phyloP scores from a whole-genome alignment of 2,113 vertebrate genomes.

The Pomatostomus ruficeps region DNA sequence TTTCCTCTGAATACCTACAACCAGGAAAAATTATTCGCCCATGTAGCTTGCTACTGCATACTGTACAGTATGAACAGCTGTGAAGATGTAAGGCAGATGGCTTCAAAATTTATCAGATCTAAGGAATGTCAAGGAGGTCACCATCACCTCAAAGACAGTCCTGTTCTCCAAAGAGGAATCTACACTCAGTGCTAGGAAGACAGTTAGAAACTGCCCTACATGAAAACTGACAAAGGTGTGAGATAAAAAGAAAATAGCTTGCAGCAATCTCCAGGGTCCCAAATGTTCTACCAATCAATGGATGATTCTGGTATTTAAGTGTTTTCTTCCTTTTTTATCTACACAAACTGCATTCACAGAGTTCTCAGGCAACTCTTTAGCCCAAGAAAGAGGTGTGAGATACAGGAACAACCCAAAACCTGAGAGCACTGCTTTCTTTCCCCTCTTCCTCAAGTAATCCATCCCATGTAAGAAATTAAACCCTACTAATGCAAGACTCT shows the following conservation, averaged over 20 bases:
- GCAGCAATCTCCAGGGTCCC: not conserved
- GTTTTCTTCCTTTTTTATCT: not conserved
- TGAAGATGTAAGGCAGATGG: not conserved
- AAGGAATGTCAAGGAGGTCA: not conserved
- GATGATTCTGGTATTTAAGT: not conserved
- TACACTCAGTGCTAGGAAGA: not conserved
- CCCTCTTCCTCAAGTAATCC: not conserved
- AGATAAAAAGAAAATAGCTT: not conserved
- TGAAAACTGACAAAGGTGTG: not conserved
- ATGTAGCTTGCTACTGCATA: not conserved
- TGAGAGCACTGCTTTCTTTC: not conserved
- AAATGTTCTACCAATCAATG: not conserved
- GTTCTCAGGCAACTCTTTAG: not conserved
- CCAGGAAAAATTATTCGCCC: not conserved
- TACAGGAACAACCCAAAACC: not conserved
- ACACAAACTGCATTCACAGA: not conserved
- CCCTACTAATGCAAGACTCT: not conserved
- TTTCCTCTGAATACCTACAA: not conserved
- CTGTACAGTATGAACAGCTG: not conserved
- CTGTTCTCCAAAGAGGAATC: not conserved
- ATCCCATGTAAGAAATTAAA: not conserved
- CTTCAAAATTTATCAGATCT: not conserved
- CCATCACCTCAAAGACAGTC: not conserved
- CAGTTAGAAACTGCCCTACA: not conserved
- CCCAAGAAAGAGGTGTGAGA: not conserved